Percentiles rank a stretch among this genome's conserved stretches.
Evolutionary conservation across 2,113 vertebrate genomes (phyloP).

Genomic region (Poecile atricapillus): DNA sequence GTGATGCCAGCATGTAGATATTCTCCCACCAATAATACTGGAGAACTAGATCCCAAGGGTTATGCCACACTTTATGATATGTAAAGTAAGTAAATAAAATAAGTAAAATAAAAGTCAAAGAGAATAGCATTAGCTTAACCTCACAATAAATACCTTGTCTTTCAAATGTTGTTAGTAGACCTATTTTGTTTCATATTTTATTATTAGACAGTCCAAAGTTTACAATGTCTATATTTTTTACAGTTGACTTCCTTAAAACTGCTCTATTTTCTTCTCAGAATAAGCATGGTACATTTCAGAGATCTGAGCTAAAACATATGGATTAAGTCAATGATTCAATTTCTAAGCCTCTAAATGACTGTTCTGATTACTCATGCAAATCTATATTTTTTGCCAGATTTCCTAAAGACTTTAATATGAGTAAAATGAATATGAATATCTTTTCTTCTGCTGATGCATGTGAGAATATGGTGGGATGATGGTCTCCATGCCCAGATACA

Average conservation of each 20-base stretch:
- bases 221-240: neutral
- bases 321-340: conserved; percentile 41
- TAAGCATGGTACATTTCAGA: neutral
- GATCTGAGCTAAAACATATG: conserved; percentile 10
- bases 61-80: neutral
- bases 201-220: neutral
- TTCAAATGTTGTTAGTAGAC: neutral
- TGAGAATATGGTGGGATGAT: neutral
- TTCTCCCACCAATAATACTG: neutral
- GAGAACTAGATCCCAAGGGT: neutral
- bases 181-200: neutral
- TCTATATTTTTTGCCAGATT: conserved; percentile 46
- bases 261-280: neutral
- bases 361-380: conserved; percentile 51
- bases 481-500: neutral
- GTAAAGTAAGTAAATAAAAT: neutral
- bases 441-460: conserved; percentile 19
- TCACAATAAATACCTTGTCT: neutral
- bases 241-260: neutral
- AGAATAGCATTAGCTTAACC: neutral
- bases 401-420: neutral
- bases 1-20: neutral
- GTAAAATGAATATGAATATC: neutral
- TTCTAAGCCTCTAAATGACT: conserved; percentile 50
- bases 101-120: neutral